Base-by-base conservation (phyloP, 2,888 invertebrate species). In the Blera fallax region DNA sequence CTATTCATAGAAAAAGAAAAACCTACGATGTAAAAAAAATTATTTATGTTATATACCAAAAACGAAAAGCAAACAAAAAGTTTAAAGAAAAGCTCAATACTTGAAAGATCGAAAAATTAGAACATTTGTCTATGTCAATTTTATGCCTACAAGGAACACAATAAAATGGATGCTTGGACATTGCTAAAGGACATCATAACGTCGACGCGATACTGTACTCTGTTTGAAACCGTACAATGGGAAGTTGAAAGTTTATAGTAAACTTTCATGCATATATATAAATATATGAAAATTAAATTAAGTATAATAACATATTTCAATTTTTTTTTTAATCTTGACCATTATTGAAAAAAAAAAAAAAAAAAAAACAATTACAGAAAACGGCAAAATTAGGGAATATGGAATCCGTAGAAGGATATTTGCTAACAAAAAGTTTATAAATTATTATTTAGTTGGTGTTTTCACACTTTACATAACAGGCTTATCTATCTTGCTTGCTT, bases 121-220 rank as follows among this genome's bases (percentile, higher is more conserved):
- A 87, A 88, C 79, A 88, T 88, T 88, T 88, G 88, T 88, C 88
- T 88, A 78, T 88, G 88, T 87, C 88, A 87, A 83, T 88, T 88
- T 88, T 87, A 88, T 88, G 58, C 14, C 67, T 77, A 69, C 85
- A 5, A 60, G 18, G n/a, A 60, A 48, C 11, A 34, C 4, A 69
- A 37, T 67, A 48, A 43, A 69, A 80, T 64, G 72, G 83, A 65
- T 16, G 67, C 62, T 80, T 64, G 60, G 32, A 43, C 21, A 43
- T 45, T 16, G 18, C n/a, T n/a, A n/a, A 14, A 3, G n/a, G 29
- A 32, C 29, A 16, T 16, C 34, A 24, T 3, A 32, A 34, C 24
- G 62, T 48, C 79, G 84, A 62, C 81, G 74, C 45, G 16, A 67
- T 81, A 67, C 81, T 85, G 85, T 85, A 85, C 81, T 85, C 85